Base-by-base conservation (phyloP, 2,113 vertebrate genomes). In the Emydocephalus ijimae region DNA sequence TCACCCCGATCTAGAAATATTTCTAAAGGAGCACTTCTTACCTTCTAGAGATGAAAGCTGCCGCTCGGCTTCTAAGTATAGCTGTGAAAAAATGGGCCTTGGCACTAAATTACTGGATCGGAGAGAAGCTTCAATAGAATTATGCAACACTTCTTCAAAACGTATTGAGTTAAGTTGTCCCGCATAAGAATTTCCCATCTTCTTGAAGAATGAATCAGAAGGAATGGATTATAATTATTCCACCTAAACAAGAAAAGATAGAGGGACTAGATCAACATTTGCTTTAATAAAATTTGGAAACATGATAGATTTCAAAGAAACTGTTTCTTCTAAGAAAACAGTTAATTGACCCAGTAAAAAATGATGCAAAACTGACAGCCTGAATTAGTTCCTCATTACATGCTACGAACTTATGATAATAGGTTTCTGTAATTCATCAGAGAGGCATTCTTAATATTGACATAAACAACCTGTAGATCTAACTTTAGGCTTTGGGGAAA, bases 131-230 rank as follows among this genome's bases (percentile, higher is more conserved):
- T 99, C 99, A 1, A 99, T 99, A 95, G 99, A 99, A 96, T 98
- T 98, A 96, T 99, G 99, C 85, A 99, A 96, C 4, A 99, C 98
- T 96, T 99, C 99, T 96, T 99, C 99, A 85, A 99, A 99, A 29
- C 99, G 98, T 0, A 98, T 98, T 61, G 98, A 98, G 97, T 98
- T 98, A 95, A 99, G 98, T 96, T 99, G 99, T 45, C 99, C 99
- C 0, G 99, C 98, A 0, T 99, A 99, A 1, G 99, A 99, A 97
- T 99, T 99, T 93, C 99, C 99, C 99, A 99, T 99, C 96, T 98
- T 97, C 96, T 92, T 29, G 8, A 85, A 55, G 87, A 93, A 91
- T 52, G 29, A 52, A 45, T 23, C 81, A 59, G 88, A 52, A 54
- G 43, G 57, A 8, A 39, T 48, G 9, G 5, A 11, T 45, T 48